Evolutionary conservation across 30 jellyfish, hydroid and myxozoan genomes (phyloP), one percentile per base, ranked within the genome.

Genomic region (Hydra vulgaris): DNA sequence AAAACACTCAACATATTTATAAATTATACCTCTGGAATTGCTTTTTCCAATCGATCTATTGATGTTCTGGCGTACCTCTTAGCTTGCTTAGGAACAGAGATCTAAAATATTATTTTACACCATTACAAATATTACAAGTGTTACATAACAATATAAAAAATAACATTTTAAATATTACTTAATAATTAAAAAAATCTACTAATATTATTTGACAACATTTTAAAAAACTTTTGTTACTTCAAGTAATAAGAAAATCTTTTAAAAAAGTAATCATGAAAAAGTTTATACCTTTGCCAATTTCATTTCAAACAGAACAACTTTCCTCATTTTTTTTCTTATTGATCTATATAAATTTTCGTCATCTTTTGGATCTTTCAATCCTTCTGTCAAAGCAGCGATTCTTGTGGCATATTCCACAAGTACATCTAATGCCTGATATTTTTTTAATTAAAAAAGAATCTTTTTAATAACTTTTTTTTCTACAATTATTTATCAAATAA

Each of bases 1-100:
- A 8, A 17, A 21, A 75, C 25, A 75, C 0, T n/a, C 7, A 75
- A 17, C 24, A 70, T 0, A 75, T 23, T 26, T 25, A 8, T 26
- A n/a, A n/a, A n/a, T n/a, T 3, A 75, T 78, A 91, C 98, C 87
- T 89, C 91, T 0, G 98, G 98, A 7, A 87, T 92, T 0, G 98
- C 98, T 17, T 69, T 81, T 16, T 81, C 81, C 0, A 92, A 84
- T 17, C 87, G 81, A 27, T 71, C 78, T n/a, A 92, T 83, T 8
- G 95, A 71, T 3, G 95, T 84, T 68, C 98, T 40, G 21, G 98
- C 95, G 55, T 87, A 92, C 69, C 95, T 87, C 77, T 92, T 92
- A 1, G 98, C 96, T 70, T 84, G 88, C 76, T 92, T 92, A 15
- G 98, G 96, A 5, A 87, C 96, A 52, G 88, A 84, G 7, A 87